A percentile compares a stretch with the other conserved stretches of the same genome.
Evolutionary conservation across 2,888 invertebrate species (phyloP).

Genomic region (Megaustenia siamemsis): DNA sequence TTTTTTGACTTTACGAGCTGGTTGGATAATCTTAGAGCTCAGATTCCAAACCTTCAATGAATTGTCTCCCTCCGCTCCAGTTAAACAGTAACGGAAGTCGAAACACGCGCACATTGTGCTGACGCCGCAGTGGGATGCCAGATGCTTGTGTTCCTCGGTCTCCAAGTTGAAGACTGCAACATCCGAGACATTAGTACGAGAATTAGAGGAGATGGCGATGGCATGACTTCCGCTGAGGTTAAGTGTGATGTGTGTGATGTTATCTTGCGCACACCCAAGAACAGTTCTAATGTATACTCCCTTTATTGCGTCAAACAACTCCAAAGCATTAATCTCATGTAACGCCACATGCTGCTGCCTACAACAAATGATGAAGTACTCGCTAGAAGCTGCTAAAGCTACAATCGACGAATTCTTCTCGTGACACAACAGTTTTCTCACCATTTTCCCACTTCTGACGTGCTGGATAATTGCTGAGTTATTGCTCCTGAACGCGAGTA

Average conservation of each 20-base stretch:
- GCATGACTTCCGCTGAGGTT: conserved; percentile 76
- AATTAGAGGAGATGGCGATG: conserved; percentile 70
- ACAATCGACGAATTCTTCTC: conserved; percentile 72
- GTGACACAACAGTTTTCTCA: conserved; percentile 71
- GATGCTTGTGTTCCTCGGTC: conserved; percentile 79
- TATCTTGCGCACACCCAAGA: conserved; percentile 75
- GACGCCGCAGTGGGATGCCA: conserved; percentile 74
- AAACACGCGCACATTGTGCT: conserved; percentile 72
- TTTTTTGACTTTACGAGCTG: conserved; percentile 72
- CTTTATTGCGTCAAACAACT: conserved; percentile 75
- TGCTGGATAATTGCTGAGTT: conserved; percentile 72
- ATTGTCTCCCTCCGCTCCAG: conserved; percentile 72
- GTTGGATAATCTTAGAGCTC: conserved; percentile 70
- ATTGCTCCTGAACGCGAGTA: conserved; percentile 74
- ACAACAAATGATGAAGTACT: conserved; percentile 76
- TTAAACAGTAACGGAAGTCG: conserved; percentile 75
- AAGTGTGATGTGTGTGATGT: conserved; percentile 68
- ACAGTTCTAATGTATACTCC: conserved; percentile 73
- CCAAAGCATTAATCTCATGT: conserved; percentile 74
- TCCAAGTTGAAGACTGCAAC: conserved; percentile 79
- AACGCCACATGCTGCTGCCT: conserved; percentile 74
- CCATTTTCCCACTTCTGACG: conserved; percentile 70
- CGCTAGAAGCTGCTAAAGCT: conserved; percentile 73
- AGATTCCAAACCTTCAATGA: conserved; percentile 77
- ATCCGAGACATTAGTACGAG: conserved; percentile 70